A percentile compares a stretch with the other conserved stretches of the same genome.
phyloP scores from a whole-genome alignment of 2,888 invertebrate species.

The Hybos culiciformis region DNA sequence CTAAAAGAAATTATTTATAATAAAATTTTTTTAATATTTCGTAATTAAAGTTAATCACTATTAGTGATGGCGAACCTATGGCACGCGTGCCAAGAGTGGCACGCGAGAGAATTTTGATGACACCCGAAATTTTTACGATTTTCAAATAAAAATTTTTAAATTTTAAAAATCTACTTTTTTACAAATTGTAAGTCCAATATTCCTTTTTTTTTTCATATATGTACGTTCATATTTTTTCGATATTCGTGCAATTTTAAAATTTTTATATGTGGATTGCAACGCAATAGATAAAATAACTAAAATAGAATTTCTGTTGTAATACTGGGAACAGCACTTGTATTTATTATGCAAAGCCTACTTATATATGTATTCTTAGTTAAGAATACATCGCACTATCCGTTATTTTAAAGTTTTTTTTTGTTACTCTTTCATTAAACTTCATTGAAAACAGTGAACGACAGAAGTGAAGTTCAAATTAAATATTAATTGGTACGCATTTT shows the following conservation, averaged over 20 bases:
- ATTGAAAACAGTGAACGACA: background rate
- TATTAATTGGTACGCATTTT: background rate
- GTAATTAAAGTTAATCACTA: too few relatives aligned
- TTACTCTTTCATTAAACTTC: background rate
- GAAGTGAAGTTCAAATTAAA: background rate
- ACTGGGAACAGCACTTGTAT: background rate
- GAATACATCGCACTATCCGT: background rate
- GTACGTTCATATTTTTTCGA: background rate
- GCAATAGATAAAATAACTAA: background rate
- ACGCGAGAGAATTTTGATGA: background rate
- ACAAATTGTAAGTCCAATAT: background rate
- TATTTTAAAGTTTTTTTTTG: background rate
- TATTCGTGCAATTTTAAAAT: background rate
- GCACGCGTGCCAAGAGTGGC: too few relatives aligned
- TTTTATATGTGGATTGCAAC: background rate
- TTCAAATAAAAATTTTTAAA: background rate
- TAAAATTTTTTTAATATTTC: too few relatives aligned
- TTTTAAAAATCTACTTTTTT: too few relatives aligned
- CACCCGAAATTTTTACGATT: background rate
- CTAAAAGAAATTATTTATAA: too few relatives aligned
- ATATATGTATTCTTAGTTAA: background rate
- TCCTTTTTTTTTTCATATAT: background rate
- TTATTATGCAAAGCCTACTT: background rate
- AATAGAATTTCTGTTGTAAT: background rate
- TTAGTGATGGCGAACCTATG: too few relatives aligned